Percentiles rank a stretch among this genome's conserved stretches.
Conservation (phyloP, 2,888 invertebrate species). For the Drosophila hamatofila region DNA sequence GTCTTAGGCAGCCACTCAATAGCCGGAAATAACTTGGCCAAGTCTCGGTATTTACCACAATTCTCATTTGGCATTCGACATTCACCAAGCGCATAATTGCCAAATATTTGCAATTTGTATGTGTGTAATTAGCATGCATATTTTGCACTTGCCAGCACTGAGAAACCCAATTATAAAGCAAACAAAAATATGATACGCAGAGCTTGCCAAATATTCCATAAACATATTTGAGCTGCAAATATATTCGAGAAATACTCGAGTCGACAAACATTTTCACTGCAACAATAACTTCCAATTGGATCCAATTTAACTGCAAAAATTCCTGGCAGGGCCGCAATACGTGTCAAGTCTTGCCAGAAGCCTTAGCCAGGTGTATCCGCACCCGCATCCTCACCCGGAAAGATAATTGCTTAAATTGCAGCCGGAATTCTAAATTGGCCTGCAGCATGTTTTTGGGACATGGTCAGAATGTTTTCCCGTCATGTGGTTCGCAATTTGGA, state of each 20-base stretch:
- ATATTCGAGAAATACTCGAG: conserved; percentile 23
- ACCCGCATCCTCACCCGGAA: conserved; percentile 36
- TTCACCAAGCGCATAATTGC: conserved; percentile 30
- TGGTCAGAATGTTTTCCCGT: conserved; percentile 29
- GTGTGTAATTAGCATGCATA: conserved; percentile 31
- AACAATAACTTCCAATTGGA: conserved; percentile 42
- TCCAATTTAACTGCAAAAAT: conserved; percentile 11
- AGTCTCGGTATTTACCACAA: not conserved
- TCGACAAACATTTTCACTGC: conserved; percentile 25
- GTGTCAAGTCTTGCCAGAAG: conserved; percentile 58
- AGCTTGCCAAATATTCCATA: conserved; percentile 14
- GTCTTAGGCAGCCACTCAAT: conserved; percentile 20
- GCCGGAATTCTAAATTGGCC: conserved; percentile 59
- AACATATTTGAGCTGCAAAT: conserved; percentile 22
- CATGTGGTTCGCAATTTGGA: conserved; percentile 45
- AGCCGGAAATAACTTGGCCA: conserved; percentile 28
- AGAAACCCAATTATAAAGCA: conserved; percentile 39
- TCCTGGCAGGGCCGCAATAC: conserved; percentile 24
- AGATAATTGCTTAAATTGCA: conserved; percentile 74
- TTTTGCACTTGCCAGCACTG: conserved; percentile 10
- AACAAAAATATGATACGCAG: conserved; percentile 15
- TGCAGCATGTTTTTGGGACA: conserved; percentile 23
- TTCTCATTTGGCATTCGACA: conserved; percentile 12
- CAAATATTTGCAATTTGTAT: conserved; percentile 44
- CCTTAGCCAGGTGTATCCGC: conserved; percentile 47